These are phyloP conservation scores for Triplophysa yarkandensis DNA, from an alignment of 2,797 vertebrate genomes.

Conservation along the genomic window DNA sequence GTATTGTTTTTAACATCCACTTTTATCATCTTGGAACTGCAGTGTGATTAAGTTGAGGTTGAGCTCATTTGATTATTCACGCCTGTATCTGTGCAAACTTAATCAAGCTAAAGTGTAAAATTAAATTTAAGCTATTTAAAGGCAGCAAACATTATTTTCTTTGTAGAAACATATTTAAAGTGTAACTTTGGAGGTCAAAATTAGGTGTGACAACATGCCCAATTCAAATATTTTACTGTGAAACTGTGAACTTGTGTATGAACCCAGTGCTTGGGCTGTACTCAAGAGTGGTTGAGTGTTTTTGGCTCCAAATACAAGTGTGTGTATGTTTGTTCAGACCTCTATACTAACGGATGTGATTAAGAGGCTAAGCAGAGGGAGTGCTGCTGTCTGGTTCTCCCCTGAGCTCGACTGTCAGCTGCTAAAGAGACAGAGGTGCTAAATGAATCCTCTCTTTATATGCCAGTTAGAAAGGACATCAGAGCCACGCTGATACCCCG, in stretches of 20 bases:
- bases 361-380: conserved; percentile 22
- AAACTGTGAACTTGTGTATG: background rate
- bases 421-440: conserved; percentile 39
- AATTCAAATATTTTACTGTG: background rate
- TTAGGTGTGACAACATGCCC: too few species aligned
- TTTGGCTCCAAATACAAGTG: background rate
- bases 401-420: conserved; percentile 41
- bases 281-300: conserved; percentile 8
- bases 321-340: background rate
- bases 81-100: too few species aligned
- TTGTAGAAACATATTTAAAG: too few species aligned
- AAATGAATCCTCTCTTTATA: conserved; percentile 42
- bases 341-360: conserved; percentile 23
- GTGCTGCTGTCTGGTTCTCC: conserved; percentile 30
- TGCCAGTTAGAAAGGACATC: conserved; percentile 33
- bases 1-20: too few species aligned
- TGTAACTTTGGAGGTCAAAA: too few species aligned
- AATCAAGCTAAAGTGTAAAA: too few species aligned
- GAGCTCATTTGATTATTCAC: too few species aligned
- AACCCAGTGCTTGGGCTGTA: background rate
- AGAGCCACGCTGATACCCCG: conserved; percentile 3
- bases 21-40: too few species aligned
- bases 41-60: too few species aligned
- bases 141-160: too few species aligned
- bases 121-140: too few species aligned